phyloP scores from a whole-genome alignment of 2,113 vertebrate genomes.

The Strix aluco region DNA sequence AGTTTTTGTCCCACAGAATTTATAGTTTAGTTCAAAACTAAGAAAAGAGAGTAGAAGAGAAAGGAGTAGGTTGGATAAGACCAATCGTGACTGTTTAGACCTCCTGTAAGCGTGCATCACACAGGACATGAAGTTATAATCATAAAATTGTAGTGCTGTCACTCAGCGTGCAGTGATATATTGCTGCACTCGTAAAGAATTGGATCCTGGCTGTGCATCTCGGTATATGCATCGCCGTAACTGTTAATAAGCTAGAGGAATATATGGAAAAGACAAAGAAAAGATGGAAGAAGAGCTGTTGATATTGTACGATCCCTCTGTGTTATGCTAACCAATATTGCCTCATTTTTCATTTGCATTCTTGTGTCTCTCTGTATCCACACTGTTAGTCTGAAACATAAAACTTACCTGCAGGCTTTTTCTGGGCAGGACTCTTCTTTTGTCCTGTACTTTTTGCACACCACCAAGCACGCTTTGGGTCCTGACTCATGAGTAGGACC shows the following conservation, averaged over 20 bases:
- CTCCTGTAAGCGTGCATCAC: not conserved
- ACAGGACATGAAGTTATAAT: not conserved
- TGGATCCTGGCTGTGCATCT: not conserved
- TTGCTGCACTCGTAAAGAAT: not conserved
- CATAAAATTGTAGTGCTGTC: not conserved
- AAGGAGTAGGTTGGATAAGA: not conserved
- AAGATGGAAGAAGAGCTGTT: not conserved
- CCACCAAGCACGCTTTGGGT: not conserved
- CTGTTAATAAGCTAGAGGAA: not conserved
- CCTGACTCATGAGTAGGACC: not conserved
- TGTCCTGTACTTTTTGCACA: not conserved
- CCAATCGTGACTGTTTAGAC: not conserved
- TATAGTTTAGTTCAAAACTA: not conserved
- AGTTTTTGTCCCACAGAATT: not conserved
- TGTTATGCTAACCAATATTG: not conserved
- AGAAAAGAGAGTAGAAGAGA: not conserved
- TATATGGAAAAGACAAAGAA: not conserved
- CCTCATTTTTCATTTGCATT: not conserved
- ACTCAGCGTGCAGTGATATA: not conserved
- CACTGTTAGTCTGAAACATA: not conserved
- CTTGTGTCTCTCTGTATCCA: not conserved
- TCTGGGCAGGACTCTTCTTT: not conserved
- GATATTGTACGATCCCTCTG: not conserved
- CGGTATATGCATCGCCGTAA: rapidly evolving
- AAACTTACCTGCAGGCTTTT: not conserved